Base-by-base conservation (phyloP, 2,888 invertebrate genomes). In the Parapristionchus giblindavisi region DNA sequence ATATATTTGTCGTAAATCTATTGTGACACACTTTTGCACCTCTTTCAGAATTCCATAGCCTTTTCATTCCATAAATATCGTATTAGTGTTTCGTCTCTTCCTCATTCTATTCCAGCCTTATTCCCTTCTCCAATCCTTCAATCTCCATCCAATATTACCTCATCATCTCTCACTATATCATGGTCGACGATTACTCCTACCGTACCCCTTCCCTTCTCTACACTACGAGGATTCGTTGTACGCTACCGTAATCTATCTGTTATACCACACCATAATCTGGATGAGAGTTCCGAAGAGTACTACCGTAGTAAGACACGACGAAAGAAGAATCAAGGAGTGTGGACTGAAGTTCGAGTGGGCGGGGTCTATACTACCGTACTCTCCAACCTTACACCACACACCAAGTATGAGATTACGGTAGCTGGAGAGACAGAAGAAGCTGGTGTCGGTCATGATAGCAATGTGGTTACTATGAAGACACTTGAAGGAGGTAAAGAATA, bases 361-460 rank as follows among this genome's bases (percentile, higher is more conserved):
- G 75, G 75, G 17, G 75, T 75, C 36, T 73, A 77, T 24, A 76
- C 78, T 58, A 76, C 77, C 32, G 76, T 77, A 29, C 71, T 84
- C 40, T 61, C 76, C 14, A 77, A 74, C 29, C 77, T 84, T 43
- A 71, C 75, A 75, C 80, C 83, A 58, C 81, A 77, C 74, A 96
- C 96, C 78, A 93, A 94, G 90, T 98, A 98, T 92, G 93, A 94
- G 89, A 93, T 98, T 88, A 95, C 95, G 94, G 93, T 96, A 88
- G 91, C 94, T 85, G 96, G 96, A 83, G 95, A 95, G 88, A 96
- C 96, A 86, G 93, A 93, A 87, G 77, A 77, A 54, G 94, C 96
- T 84, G 97, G 97, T 88, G 96, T 96, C 90, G 97, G 97, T 63
- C 96, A 94, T 81, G 92, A 93, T 87, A 95, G 95, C 85, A 93